Conservation (phyloP, 2,888 invertebrate genomes). For the Chelonus formosanus region DNA sequence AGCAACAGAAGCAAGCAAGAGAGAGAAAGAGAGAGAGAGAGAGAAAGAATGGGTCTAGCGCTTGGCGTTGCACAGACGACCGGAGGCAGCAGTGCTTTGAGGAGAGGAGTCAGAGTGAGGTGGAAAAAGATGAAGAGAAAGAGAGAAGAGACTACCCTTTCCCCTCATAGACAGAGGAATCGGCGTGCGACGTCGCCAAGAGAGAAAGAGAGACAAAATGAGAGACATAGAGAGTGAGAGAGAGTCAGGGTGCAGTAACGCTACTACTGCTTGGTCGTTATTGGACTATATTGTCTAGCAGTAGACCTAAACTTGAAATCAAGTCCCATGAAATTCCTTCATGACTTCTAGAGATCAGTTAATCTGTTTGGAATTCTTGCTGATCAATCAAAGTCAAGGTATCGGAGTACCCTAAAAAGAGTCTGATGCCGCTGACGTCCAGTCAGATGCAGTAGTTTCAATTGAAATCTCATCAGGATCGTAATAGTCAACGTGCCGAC, state of each 20-base stretch:
- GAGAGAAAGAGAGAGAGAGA: conserved; percentile 32
- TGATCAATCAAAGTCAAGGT: conserved; percentile 12
- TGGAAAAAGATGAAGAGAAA: conserved; percentile 33
- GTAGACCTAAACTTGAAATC: too few relatives aligned
- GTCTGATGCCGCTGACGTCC: conserved; percentile 6
- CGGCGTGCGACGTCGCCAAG: conserved; percentile 31
- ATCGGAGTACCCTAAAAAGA: not conserved
- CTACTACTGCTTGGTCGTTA: not conserved
- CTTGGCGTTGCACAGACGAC: conserved; percentile 42
- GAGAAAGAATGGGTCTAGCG: conserved; percentile 32
- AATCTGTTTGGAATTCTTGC: conserved; percentile 4
- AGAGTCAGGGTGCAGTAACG: not conserved
- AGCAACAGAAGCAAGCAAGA: conserved; percentile 56
- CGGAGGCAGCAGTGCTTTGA: conserved; percentile 54
- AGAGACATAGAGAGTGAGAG: not conserved
- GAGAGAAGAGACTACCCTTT: conserved; percentile 29
- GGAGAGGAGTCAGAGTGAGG: conserved; percentile 41
- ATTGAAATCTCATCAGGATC: conserved; percentile 4
- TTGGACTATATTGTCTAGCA: not conserved
- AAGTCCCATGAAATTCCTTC: conserved; percentile 1
- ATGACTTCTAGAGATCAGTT: not conserved
- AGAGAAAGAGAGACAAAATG: not conserved
- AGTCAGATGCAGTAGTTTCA: conserved; percentile 11
- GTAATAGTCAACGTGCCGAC: conserved; percentile 7
- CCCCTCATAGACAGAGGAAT: conserved; percentile 15